Percentiles rank a stretch among this genome's conserved stretches.
Conservation (phyloP, 1,140 invertebrate genomes). For the Caenorhabditis latens region DNA sequence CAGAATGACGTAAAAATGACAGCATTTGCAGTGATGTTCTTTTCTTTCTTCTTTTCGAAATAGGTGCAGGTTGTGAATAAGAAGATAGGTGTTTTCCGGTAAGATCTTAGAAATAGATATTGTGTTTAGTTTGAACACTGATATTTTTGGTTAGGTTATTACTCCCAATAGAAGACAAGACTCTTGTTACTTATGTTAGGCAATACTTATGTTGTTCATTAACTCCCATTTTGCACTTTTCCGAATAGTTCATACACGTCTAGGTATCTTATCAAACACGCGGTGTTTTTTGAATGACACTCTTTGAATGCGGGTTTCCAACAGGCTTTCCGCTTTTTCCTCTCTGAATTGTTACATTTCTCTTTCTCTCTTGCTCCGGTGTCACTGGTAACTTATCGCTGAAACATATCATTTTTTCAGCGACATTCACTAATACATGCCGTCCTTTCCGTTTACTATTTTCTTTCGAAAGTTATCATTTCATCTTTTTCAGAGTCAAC, state of each 20-base stretch:
- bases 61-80: neutral
- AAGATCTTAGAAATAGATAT: too few species aligned
- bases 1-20: conserved; percentile 21
- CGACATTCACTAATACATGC: neutral
- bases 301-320: neutral
- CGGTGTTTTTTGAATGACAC: conserved; percentile 19
- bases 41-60: neutral
- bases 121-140: neutral
- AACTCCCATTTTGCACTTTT: neutral
- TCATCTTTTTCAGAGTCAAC: neutral
- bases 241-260: neutral
- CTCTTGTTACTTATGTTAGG: neutral
- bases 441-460: neutral
- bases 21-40: neutral
- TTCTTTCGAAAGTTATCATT: too few species aligned
- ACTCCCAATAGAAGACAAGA: neutral
- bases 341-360: neutral
- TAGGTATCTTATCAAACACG: neutral
- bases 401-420: conserved; percentile 6
- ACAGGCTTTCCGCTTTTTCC: neutral
- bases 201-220: neutral
- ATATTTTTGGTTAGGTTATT: neutral
- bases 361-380: neutral
- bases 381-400: neutral
- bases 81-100: neutral